Base-by-base conservation (phyloP, 2,113 vertebrate genomes). In the Pseudorectes ferrugineus region DNA sequence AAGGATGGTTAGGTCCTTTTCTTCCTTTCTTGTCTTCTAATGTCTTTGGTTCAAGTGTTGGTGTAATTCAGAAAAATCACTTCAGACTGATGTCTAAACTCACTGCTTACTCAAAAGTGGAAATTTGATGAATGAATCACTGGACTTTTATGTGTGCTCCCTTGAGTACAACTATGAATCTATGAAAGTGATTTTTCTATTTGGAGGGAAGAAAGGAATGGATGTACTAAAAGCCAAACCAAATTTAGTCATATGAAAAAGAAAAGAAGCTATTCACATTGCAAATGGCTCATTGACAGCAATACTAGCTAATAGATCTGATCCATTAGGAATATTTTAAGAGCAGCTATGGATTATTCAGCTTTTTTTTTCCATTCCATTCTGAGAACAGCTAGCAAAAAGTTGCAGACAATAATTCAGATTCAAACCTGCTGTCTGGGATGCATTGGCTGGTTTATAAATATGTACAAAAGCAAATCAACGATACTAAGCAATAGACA, bases 81-180 rank as follows among this genome's bases (percentile, higher is more conserved):
- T 49, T 48, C 42, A 71, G 33, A 66, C 38, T 73, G 43, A 93
- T 61, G 26, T 66, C 35, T 58, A 75, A 93, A 92, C 6, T 67
- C 35, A 54, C 9, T 63, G 33, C 31, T 81, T 72, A 78, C 25
- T 90, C 77, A 65, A 73, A 85, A 22, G 24, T 68, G 67, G 55
- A 94, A 84, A 89, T 85, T 12, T 73, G 55, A 67, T 81, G 68
- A 95, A 91, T 67, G 51, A 95, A 89, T 89, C 59, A 84, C 33
- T 66, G 28, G 38, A 42, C 11, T 45, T 85, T 79, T 72, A 52
- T 78, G 11, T 51, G 26, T 35, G 24, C 31, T 92, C 70, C 28
- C 48, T 71, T 75, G 57, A 35, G 61, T 92, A 83, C 10, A 73
- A 33, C 91, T 86, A 63, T 51, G 48, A 82, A 48, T 59, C 57